Evolutionary conservation across 1,140 invertebrate genomes (phyloP).

Genomic region (Drosophila orosa): DNA sequence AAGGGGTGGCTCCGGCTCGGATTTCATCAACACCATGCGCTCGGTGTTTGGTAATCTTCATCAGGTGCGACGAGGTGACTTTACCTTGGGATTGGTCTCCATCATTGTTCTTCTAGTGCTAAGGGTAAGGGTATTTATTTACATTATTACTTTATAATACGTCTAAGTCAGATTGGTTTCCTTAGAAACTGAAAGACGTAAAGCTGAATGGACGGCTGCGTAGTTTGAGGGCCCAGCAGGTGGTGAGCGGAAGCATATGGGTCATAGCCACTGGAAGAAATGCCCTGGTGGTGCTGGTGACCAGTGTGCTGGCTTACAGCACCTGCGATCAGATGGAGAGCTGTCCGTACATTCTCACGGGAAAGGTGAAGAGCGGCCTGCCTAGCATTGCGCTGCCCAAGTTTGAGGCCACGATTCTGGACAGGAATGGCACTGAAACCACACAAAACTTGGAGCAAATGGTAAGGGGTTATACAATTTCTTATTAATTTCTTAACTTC

Average conservation of each 20-base stretch:
- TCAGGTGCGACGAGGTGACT: slow-evolving; percentile 86
- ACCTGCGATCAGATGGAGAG: slow-evolving; percentile 82
- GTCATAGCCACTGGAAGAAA: slow-evolving; percentile 91
- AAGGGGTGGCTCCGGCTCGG: slow-evolving; percentile 86
- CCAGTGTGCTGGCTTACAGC: slow-evolving; percentile 86
- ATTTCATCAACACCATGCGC: slow-evolving; percentile 87
- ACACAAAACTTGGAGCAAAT: slow-evolving; percentile 85
- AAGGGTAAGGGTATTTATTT: slow-evolving; percentile 85
- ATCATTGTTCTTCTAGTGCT: slow-evolving; percentile 88
- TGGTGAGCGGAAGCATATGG: slow-evolving; percentile 87
- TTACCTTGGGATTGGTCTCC: slow-evolving; percentile 87
- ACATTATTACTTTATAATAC: background rate
- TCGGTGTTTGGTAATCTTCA: slow-evolving; percentile 87
- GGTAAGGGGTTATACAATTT: slow-evolving; percentile 37
- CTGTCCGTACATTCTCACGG: slow-evolving; percentile 88
- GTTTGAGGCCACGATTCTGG: slow-evolving; percentile 86
- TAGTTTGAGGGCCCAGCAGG: slow-evolving; percentile 54
- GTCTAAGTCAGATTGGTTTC: slow-evolving; percentile 41
- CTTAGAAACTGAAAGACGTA: slow-evolving; percentile 89
- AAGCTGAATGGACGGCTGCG: slow-evolving; percentile 75
- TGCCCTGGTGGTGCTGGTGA: slow-evolving; percentile 89
- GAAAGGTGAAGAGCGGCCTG: slow-evolving; percentile 87
- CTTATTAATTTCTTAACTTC: background rate
- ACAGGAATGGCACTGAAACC: slow-evolving; percentile 84
- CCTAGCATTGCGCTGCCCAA: slow-evolving; percentile 87